Base-by-base conservation (phyloP, 2,797 vertebrate genomes). In the Hypotaenidia okinawae region DNA sequence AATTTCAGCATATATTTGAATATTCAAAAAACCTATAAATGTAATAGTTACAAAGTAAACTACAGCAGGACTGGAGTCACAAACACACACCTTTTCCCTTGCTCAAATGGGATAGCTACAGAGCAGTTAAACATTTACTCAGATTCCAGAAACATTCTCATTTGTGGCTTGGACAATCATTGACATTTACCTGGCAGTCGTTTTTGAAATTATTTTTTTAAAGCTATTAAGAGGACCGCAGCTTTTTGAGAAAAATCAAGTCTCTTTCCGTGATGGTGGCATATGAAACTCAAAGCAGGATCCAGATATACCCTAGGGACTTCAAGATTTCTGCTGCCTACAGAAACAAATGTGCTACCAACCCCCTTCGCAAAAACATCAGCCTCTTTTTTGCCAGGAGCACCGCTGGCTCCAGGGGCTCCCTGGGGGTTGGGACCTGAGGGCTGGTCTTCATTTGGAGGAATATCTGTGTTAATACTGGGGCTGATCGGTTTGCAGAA, bases 91-190 rank as follows among this genome's bases (percentile, higher is more conserved):
- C 68, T 14, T 74, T 55, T 37, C 9, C 51, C 11, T 66, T 86
- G 23, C 19, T 70, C 52, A 13, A 21, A 49, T 4, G 47, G 47
- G 12, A 27, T 27, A 58, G 21, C 19, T 30, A 13, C 4, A 57
- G n/a, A 59, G 27, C 15, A 39, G 79, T 90, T 91, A 91, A 80
- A 82, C 32, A 68, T 95, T 93, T 32, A 64, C 78, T 72, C 45
- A 5, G 18, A 28, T 57, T 41, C 52, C 54, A 89, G 61, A 45
- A 55, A 24, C 74, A 59, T 11, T 66, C 55, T 80, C 47, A 3
- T 90, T 81, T 61, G 37, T 25, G 27, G 15, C 78, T 33, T 32
- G 49, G 86, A 43, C 22, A 63, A 83, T 70, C n/a, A 59, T 54
- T 85, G 79, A 67, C 18, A 4, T 77, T 92, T 32, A 43, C 18